Evolutionary conservation across 2,888 invertebrate species (phyloP), one percentile per base, ranked within the genome.

Genomic region (Aphrophora alni): DNA sequence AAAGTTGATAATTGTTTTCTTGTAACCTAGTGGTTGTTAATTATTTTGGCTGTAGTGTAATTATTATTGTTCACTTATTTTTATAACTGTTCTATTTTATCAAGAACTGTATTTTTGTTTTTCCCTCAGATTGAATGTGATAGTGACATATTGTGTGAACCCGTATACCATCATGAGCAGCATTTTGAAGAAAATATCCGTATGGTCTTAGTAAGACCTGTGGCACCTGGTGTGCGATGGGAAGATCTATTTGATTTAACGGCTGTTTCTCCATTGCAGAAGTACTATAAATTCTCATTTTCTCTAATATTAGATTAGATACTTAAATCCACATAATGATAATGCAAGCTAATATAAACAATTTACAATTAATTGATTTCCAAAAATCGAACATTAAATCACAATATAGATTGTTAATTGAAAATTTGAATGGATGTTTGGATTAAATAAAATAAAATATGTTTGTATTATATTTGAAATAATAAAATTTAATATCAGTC

Each of bases 191-290:
- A 92, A 51, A 92, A 93, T 85, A 91, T 94, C 0, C 92, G 91
- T 80, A 94, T 96, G 94, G 93, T 95, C 70, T 88, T 95, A 51
- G 94, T 96, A 0, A 93, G 92, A 87, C 95, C 95, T 3, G 91
- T 93, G 0, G 87, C 91, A 26, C 88, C 90, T 17, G 91, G 90
- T 87, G 92, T 89, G 81, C 87, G 85, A 24, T 91, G 91, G 91
- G 82, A 82, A n/a, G 85, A 84, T 27, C 38, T 83, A 10, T 78
- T 83, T 17, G 84, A 84, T 73, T 38, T 80, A 74, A 38, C 78
- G 17, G 25, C 26, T 8, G n/a, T 68, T 44, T 44, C 44, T 17
- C 12, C 44, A 17, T 44, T 44, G 3, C 44, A 44, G 17, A 44
- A 12, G 44, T 44, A 44, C n/a, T n/a, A n/a, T n/a, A n/a, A n/a